phyloP scores from a whole-genome alignment of 2,113 vertebrate species.

The Corythaeola cristata region DNA sequence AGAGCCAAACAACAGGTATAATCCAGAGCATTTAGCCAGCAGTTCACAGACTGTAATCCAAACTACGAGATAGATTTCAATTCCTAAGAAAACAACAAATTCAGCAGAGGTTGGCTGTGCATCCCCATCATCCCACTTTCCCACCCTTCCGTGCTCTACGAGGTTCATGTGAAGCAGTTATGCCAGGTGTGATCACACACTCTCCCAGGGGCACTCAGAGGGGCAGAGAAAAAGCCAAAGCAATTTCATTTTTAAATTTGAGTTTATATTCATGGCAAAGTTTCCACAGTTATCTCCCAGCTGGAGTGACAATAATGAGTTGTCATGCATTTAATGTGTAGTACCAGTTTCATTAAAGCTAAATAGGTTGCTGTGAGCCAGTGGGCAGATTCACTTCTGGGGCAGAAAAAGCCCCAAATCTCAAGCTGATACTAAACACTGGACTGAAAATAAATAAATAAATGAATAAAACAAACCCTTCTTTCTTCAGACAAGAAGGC shows the following conservation, averaged over 20 bases:
- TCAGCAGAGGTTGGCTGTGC: background rate
- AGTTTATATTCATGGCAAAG: background rate
- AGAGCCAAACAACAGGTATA: background rate
- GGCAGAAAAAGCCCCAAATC: background rate
- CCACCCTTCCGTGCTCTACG: background rate
- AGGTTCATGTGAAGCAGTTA: background rate
- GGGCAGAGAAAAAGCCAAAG: background rate
- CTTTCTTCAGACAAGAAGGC: background rate
- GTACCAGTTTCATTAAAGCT: background rate
- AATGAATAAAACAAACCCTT: background rate
- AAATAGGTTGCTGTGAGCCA: background rate
- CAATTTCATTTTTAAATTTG: constrained; percentile 15
- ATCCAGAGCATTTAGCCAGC: background rate
- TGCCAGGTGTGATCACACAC: background rate
- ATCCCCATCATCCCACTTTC: background rate
- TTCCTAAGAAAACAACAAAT: background rate
- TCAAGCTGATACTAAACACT: background rate
- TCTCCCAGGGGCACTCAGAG: background rate
- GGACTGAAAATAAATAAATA: background rate
- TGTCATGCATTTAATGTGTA: background rate
- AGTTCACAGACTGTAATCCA: background rate
- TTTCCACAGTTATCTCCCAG: background rate
- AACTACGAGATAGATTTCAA: background rate
- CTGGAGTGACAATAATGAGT: background rate
- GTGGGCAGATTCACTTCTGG: background rate